Evolutionary conservation across 2,888 invertebrate genomes (phyloP), one percentile per base, ranked within the genome.

Genomic region (Drosophila flavopinicola): DNA sequence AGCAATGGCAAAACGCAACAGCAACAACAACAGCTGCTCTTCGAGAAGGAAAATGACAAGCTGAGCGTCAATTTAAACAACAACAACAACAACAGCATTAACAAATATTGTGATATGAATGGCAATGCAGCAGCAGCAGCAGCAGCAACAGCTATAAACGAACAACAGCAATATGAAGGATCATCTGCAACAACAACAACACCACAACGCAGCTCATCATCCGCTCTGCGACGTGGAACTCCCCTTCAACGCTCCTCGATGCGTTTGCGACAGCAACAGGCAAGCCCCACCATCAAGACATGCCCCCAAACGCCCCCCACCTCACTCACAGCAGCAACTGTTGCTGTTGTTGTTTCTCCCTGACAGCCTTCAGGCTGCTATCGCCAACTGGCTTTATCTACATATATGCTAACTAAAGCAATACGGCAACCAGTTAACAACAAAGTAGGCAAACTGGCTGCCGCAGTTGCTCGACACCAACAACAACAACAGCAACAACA

Each of bases 231-330:
- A 39, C 88, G 90, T 47, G 88, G 88, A 64, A 80, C 79, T 33
- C 86, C 85, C 54, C 70, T 90, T 11, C 89, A 86, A 44, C 70
- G 85, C 57, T 84, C 88, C 44, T 88, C 90, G 49, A 82, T 85
- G 63, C 90, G 89, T 78, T 85, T 90, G 79, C 88, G 84, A 73
- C 89, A 90, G 71, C 91, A 90, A 75, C 90, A 91, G 91, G 90
- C 89, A 91, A 91, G 88, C 88, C 39, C 20, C n/a, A n/a, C n/a
- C n/a, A n/a, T n/a, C n/a, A n/a, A n/a, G 15, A 59, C 69, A 33
- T 9, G 42, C 24, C 33, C 51, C 24, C 32, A n/a, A n/a, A n/a
- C n/a, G 37, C 37, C 17, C n/a, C 37, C 20, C 27, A 23, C 25
- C 11, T 15, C n/a, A 39, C 24, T 49, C 66, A 52, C 51, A 39